A percentile compares a stretch with the other conserved stretches of the same genome.
Evolutionary conservation across 2,113 vertebrate species (phyloP).

Genomic region (Ceyx melanurus): DNA sequence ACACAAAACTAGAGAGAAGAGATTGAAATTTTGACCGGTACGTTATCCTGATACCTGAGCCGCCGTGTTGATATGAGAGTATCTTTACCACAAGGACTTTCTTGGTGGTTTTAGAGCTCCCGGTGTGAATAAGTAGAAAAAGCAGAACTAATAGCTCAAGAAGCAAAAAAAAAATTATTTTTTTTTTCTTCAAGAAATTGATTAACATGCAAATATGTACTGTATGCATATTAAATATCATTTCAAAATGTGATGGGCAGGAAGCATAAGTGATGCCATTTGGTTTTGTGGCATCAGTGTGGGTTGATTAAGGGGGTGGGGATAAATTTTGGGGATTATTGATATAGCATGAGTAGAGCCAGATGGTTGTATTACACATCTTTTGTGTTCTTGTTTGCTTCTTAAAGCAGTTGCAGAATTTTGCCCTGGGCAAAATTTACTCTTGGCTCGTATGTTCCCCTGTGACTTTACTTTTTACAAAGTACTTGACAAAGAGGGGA

Average conservation of each 20-base stretch:
- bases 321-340: constrained; percentile 76
- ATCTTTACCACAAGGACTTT: constrained; percentile 54
- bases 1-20: constrained; percentile 62
- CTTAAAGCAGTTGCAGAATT: constrained; percentile 81
- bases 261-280: constrained; percentile 78
- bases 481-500: constrained; percentile 65
- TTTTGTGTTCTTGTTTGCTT: constrained; percentile 80
- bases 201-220: constrained; percentile 68
- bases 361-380: constrained; percentile 77
- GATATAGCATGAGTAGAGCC: constrained; percentile 75
- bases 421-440: constrained; percentile 77
- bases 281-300: constrained; percentile 79
- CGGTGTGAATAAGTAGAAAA: constrained; percentile 40
- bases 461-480: constrained; percentile 75
- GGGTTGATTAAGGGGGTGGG: constrained; percentile 76
- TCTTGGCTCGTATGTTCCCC: constrained; percentile 72
- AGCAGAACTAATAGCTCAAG: constrained; percentile 38
- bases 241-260: constrained; percentile 72
- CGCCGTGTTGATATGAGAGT: constrained; percentile 21
- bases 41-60: constrained; percentile 50
- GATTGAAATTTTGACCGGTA: constrained; percentile 46
- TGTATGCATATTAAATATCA: constrained; percentile 66
- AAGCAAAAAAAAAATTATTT: constrained; percentile 54
- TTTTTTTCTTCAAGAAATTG: constrained; percentile 57
- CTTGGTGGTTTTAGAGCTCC: constrained; percentile 69